Evolutionary conservation across 2,797 vertebrate species (phyloP).

Genomic region (Anisognathus igniventris): DNA sequence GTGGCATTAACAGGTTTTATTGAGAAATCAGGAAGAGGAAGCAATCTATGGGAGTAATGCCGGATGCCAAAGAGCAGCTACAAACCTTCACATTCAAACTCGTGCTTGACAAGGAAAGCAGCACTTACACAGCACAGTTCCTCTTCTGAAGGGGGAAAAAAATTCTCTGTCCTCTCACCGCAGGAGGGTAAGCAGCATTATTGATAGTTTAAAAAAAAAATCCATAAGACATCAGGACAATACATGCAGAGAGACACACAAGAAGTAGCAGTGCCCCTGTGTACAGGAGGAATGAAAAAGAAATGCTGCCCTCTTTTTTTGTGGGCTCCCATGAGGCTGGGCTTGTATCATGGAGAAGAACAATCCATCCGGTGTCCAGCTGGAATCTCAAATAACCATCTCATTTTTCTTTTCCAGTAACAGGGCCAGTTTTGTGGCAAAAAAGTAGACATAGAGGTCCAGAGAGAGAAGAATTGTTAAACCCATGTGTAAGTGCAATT

Average conservation of each 20-base stretch:
- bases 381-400: conserved; percentile 29
- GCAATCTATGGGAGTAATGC: background rate
- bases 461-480: background rate
- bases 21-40: background rate
- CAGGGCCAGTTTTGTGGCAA: background rate
- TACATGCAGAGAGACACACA: background rate
- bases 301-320: background rate
- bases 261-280: background rate
- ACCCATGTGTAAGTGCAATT: background rate
- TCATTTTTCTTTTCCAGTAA: conserved; percentile 26
- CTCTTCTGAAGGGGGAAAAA: background rate
- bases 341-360: background rate
- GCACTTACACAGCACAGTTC: background rate
- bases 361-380: background rate
- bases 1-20: background rate
- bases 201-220: background rate
- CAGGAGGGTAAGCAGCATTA: background rate
- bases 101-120: background rate
- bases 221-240: background rate
- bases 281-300: background rate
- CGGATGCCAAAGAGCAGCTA: background rate
- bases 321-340: background rate
- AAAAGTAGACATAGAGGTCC: background rate
- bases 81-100: background rate
- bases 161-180: background rate